Evolutionary conservation across 2,888 invertebrate species (phyloP), one percentile per base, ranked within the genome.

Genomic region (Julus scandinavius): DNA sequence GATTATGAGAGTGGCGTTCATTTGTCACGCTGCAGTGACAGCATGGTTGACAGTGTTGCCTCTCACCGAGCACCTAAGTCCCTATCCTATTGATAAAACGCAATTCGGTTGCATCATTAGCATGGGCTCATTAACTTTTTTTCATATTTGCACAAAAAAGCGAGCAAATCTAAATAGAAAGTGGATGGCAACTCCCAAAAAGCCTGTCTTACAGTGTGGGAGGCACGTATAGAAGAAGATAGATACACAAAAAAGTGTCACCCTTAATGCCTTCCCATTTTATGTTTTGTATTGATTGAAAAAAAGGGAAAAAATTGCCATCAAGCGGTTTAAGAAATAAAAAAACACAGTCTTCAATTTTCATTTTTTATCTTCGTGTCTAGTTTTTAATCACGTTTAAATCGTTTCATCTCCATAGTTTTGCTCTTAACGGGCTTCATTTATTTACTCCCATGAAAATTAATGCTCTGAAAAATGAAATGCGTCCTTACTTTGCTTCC

Each of bases 31-130:
- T 20, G 40, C 54, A 54, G 17, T 84, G 88, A 88, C 88, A 88
- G 80, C 41, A 88, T 40, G 84, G 58, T 72, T 88, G 84, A 88
- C 88, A 88, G 20, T 88, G 58, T 83, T 58, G 41, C 80, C 83
- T 45, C 88, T 45, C 49, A 38, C 41, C 72, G 11, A 20, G 54
- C 38, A 29, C 29, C 38, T 20, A 58, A 87, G 20, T 87, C 50
- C 87, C 50, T 7, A 54, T 54, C 40, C 49, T 54, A 49, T 87
- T 87, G 87, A 87, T 54, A 58, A 38, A 50, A 17, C 29, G n/a
- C n/a, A n/a, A n/a, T n/a, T n/a, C n/a, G n/a, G n/a, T n/a, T n/a
- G 40, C 88, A 63, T 88, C 88, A 88, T 88, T 88, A 88, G 88
- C 88, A 63, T 45, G 63, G 88, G 63, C 88, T 88, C 88, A 88